Base-by-base conservation (phyloP, 2,888 invertebrate species). In the Drosophila atripex region DNA sequence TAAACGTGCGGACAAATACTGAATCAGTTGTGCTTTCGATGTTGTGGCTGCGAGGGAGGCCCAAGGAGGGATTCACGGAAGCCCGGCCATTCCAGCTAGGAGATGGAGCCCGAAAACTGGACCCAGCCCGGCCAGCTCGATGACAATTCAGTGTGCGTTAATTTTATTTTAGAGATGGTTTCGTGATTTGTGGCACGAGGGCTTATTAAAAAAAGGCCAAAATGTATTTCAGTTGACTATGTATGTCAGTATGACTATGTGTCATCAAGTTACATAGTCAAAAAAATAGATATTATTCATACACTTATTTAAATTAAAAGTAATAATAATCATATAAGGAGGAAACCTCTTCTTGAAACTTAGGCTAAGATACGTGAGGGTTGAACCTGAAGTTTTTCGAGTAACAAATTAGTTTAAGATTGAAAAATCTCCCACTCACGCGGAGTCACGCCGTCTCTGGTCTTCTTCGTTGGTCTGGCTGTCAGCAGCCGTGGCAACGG, bases 1-100 rank as follows among this genome's bases (percentile, higher is more conserved):
- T 80, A 85, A 85, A 73, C 88, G 86, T 80, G 86, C 77, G 71
- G 80, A 78, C 88, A 86, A 78, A 83, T 77, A 80, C 64, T 70
- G 64, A 65, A 57, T 52, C 43, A 54, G 49, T 32, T 23, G 52
- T 9, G 39, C 41, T 16, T 21, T 18, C 2, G 21, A 21, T 12
- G 21, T 3, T 11, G 41, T 41, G 53, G 46, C 45, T 16, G n/a
- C 28, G 32, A 58, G 45, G 60, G 32, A 28, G n/a, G 35, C n/a
- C n/a, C n/a, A 35, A 35, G 21, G 28, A 21, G 32, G 23, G 11
- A 16, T 30, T 49, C 32, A 47, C 59, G 39, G 16, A 61, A 47
- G 45, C 11, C 54, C 23, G 45, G 14, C 18, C 54, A 45, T 45
- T 2, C 7, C 45, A 32, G 32, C 54, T 45, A 23, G 59, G 47